These are phyloP conservation scores for Temnothorax nylanderi DNA, from an alignment of 1,140 invertebrate genomes.

Conservation along the genomic window DNA sequence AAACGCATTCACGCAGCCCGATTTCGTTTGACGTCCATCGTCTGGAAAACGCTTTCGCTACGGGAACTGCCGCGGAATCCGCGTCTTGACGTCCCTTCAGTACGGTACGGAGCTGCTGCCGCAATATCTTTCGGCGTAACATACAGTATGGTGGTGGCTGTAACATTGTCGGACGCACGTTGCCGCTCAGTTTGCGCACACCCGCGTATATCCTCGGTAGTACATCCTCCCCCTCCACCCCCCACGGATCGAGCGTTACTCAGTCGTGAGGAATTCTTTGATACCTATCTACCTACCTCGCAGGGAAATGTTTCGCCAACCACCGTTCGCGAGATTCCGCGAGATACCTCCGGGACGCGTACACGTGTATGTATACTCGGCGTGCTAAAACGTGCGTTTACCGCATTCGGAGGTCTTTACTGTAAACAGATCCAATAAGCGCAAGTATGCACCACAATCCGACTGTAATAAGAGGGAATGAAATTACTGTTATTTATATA, in stretches of 20 bases:
- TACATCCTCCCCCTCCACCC: not conserved
- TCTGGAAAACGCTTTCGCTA: slow-evolving; percentile 35
- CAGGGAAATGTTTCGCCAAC: slow-evolving; percentile 56
- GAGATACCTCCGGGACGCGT: slow-evolving; percentile 17
- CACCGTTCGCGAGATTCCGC: slow-evolving; percentile 44
- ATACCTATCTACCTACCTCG: slow-evolving; percentile 2
- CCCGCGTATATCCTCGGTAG: not conserved
- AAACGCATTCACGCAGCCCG: slow-evolving; percentile 45
- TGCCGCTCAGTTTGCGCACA: slow-evolving; percentile 1
- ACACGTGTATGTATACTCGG: not conserved
- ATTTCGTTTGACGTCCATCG: slow-evolving; percentile 52
- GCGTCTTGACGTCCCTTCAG: slow-evolving; percentile 19
- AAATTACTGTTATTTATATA: slow-evolving; percentile 41
- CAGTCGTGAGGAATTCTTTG: slow-evolving; percentile 61
- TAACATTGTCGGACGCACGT: slow-evolving; percentile 35
- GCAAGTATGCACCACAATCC: slow-evolving; percentile 12
- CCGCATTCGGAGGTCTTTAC: slow-evolving; percentile 28
- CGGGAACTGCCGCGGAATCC: slow-evolving; percentile 4
- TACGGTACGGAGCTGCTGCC: no score
- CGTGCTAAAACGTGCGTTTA: slow-evolving; percentile 35
- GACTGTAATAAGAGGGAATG: slow-evolving; percentile 8
- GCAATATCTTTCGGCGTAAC: slow-evolving; percentile 40
- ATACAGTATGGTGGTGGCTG: not conserved
- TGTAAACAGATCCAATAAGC: slow-evolving; percentile 48
- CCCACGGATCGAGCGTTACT: slow-evolving; percentile 27